Evolutionary conservation across 2,113 vertebrate genomes (phyloP), one percentile per base, ranked within the genome.

Genomic region (Anthoscopus minutus): DNA sequence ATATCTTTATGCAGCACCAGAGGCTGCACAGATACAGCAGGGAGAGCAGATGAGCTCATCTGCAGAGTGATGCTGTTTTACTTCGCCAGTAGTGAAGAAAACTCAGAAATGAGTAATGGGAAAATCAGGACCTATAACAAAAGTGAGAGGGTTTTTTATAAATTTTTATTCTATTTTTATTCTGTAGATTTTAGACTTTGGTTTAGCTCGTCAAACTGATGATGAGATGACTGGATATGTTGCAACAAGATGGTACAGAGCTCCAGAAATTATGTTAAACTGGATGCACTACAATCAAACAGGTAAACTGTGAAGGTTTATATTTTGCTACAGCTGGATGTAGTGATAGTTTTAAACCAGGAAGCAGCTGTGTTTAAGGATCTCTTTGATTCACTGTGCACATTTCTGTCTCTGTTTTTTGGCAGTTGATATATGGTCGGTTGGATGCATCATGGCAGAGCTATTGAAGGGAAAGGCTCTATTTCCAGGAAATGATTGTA

Each of bases 271-370:
- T 96, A 99, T 99, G 99, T 98, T 99, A 62, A 99, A 99, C 96
- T 99, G 99, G 99, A 99, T 99, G 99, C 99, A 99, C 94, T 99
- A 99, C 95, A 99, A 99, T 96, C 99, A 99, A 96, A 99, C 99
- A 92, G 99, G 99, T 99, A 95, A 96, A 81, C 23, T 61, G 50
- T 45, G 45, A 79, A 79, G 89, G 35, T 14, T 44, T 94, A 15
- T 13, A 8, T 83, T 89, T 84, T 88, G 74, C 44, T 73, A 70
- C 33, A 67, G 50, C 74, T 78, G 53, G 40, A 51, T 88, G 18
- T 66, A 87, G 60, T 45, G 67, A 24, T 27, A 28, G 54, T 69
- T 86, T 88, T 83, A 83, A 96, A 84, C 25, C 7, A 24, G 60
- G n/a, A 80, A 77, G 66, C 91, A 58, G 25, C 40, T 70, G 51